phyloP scores from a whole-genome alignment of 2,797 vertebrate species.

The Spinus olivaceus region DNA sequence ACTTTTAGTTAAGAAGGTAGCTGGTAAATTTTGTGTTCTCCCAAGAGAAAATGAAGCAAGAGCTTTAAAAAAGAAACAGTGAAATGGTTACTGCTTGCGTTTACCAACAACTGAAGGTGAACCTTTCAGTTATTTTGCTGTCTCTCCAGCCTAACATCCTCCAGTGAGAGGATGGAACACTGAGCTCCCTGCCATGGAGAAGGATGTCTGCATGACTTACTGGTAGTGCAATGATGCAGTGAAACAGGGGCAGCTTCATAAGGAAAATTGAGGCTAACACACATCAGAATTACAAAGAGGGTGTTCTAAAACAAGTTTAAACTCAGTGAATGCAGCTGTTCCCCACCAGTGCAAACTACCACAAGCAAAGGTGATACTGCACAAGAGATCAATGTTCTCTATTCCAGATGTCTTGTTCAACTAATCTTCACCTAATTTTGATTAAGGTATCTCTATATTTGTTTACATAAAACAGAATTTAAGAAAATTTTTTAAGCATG shows the following conservation, averaged over 20 bases:
- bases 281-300: not conserved
- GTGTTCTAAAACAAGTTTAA: not conserved
- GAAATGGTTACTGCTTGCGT: not conserved
- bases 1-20: not conserved
- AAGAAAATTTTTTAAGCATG: not conserved
- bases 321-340: not conserved
- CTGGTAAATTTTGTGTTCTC: not conserved
- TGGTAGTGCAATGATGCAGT: slow-evolving; percentile 82
- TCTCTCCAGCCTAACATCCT: slow-evolving; percentile 72
- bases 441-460: not conserved
- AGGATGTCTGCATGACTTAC: slow-evolving; percentile 85
- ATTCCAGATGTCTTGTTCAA: not conserved
- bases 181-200: slow-evolving; percentile 86
- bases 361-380: not conserved
- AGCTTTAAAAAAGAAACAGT: not conserved
- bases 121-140: not conserved
- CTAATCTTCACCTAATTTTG: not conserved
- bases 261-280: slow-evolving; percentile 79
- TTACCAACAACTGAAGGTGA: not conserved
- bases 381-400: not conserved
- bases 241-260: slow-evolving; percentile 82
- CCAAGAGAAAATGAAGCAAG: not conserved
- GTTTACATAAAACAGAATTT: not conserved
- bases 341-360: not conserved
- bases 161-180: slow-evolving; percentile 79